Conservation (phyloP, 64 coral and sea anemone species). For the Stichodactyla mertensii region DNA sequence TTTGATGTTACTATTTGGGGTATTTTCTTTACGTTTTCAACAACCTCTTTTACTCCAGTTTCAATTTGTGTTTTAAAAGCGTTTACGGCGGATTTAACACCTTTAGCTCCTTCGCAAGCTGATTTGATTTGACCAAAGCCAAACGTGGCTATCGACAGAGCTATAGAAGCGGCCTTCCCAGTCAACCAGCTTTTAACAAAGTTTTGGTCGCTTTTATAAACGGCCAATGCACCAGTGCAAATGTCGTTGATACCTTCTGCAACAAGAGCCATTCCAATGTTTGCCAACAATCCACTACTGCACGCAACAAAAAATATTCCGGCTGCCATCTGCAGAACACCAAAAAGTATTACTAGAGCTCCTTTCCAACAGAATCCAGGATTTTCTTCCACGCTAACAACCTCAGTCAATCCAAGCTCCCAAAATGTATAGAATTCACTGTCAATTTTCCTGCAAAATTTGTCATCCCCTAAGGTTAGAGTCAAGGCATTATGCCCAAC, state of each 20-base stretch:
- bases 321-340: conserved; percentile 20
- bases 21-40: neutral
- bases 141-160: neutral
- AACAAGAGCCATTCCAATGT: conserved; percentile 13
- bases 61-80: neutral
- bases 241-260: conserved; percentile 15
- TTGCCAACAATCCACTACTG: neutral
- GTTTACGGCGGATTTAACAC: neutral
- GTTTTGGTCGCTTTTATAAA: neutral
- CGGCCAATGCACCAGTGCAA: neutral
- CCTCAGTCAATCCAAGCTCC: conserved; percentile 9
- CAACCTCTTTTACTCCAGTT: neutral
- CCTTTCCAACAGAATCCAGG: neutral
- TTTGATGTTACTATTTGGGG: neutral
- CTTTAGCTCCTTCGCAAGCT: neutral
- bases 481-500: neutral
- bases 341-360: neutral
- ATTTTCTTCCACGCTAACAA: neutral
- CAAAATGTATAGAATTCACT: neutral
- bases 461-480: neutral
- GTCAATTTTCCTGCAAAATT: neutral
- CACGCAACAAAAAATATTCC: conserved; percentile 12
- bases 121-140: neutral
- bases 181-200: neutral
- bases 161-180: neutral